Evolutionary conservation across 2,113 vertebrate species (phyloP).

Genomic region (Pleuronectes platessa): DNA sequence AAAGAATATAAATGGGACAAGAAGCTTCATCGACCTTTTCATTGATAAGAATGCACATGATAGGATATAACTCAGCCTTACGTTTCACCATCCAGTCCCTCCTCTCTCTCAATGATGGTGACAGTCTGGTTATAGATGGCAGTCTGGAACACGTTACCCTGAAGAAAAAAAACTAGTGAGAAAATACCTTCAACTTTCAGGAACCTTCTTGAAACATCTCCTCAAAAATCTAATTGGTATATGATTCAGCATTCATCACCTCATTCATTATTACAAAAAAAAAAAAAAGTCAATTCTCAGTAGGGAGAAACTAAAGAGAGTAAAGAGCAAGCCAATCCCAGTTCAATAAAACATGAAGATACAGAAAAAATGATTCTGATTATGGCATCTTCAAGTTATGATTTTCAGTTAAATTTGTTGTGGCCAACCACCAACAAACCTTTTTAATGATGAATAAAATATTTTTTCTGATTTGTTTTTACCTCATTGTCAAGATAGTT

Average conservation of each 20-base stretch:
- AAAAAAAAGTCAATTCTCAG: background rate
- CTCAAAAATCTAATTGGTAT: background rate
- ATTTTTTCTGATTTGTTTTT: background rate
- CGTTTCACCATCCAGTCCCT: conserved; percentile 85
- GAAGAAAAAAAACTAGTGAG: background rate
- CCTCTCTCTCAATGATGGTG: conserved; percentile 81
- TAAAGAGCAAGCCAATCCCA: background rate
- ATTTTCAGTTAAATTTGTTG: too few species aligned
- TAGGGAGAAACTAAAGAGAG: conserved; percentile 11
- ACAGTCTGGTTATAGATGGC: conserved; percentile 85
- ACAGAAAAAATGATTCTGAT: too few species aligned
- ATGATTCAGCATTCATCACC: too few species aligned
- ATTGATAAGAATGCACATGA: background rate
- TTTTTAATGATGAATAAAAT: background rate
- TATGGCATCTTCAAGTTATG: too few species aligned
- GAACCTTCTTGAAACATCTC: background rate
- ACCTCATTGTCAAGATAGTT: conserved; percentile 81
- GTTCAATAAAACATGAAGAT: conserved; percentile 1
- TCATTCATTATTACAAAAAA: background rate
- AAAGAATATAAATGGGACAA: background rate
- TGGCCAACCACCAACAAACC: background rate
- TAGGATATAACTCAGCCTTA: conserved; percentile 50
- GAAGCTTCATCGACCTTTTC: too few species aligned
- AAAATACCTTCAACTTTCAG: background rate
- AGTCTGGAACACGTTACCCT: conserved; percentile 80